A percentile compares a stretch with the other conserved stretches of the same genome.
phyloP scores from a whole-genome alignment of 2,797 vertebrate genomes.

The Halcyon badia region DNA sequence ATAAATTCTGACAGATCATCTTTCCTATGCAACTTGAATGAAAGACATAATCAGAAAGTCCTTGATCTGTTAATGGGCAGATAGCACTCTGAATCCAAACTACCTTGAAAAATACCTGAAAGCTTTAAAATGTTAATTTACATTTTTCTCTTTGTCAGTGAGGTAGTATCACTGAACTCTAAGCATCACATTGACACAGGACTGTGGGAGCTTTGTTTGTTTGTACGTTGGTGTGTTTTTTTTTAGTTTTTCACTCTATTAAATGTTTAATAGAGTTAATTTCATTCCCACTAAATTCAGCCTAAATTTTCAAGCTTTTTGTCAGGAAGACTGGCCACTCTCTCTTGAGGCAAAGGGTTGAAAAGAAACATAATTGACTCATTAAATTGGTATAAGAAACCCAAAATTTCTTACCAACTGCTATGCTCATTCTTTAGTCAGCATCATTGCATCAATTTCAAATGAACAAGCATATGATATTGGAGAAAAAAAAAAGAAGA shows the following conservation, averaged over 20 bases:
- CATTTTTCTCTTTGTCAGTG: not conserved
- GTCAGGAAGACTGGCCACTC: not conserved
- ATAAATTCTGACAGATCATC: conserved; percentile 34
- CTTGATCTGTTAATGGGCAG: conserved; percentile 36
- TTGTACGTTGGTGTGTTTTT: not conserved
- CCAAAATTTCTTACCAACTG: not conserved
- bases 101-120: not conserved
- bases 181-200: not conserved
- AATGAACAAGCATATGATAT: not conserved
- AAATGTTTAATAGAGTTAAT: not conserved
- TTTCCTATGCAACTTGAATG: not conserved
- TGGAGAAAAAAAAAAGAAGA: not conserved
- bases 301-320: not conserved
- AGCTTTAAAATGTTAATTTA: not conserved
- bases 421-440: not conserved
- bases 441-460: not conserved
- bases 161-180: not conserved
- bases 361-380: not conserved
- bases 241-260: not conserved
- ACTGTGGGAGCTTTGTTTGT: rapidly evolving
- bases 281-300: not conserved
- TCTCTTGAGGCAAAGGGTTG: not conserved
- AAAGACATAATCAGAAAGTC: conserved; percentile 25
- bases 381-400: not conserved
- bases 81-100: not conserved